These are phyloP conservation scores for Epizoanthus illoricatus DNA, from an alignment of 92 coral and sea anemone genomes.

Conservation along the genomic window DNA sequence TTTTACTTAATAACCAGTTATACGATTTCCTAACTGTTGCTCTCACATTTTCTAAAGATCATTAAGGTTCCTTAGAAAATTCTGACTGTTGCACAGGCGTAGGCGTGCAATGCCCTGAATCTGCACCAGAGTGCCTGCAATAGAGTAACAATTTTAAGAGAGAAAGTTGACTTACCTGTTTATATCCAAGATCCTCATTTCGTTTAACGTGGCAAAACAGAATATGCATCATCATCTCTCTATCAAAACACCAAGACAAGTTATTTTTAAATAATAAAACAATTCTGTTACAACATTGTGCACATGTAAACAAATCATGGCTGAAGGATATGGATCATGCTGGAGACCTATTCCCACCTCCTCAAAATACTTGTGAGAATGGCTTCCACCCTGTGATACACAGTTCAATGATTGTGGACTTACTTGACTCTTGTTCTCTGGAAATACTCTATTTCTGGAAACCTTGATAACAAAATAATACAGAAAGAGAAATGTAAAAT, in stretches of 20 bases:
- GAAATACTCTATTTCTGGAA: conserved; percentile 91
- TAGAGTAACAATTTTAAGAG: too few species aligned
- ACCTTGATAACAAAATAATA: conserved; percentile 47
- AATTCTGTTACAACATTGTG: not conserved
- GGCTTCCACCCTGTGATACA: not conserved
- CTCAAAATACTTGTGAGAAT: not conserved
- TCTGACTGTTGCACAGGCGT: too few species aligned
- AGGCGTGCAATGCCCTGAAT: too few species aligned
- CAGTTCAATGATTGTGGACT: conserved; percentile 27
- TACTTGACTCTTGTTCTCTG: conserved; percentile 80
- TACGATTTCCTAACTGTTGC: too few species aligned
- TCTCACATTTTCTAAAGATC: too few species aligned
- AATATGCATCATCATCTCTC: conserved; percentile 87
- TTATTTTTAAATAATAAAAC: too few species aligned
- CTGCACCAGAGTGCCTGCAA: too few species aligned
- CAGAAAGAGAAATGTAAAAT: not conserved
- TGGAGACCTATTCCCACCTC: too few species aligned
- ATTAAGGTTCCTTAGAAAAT: too few species aligned
- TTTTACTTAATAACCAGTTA: too few species aligned
- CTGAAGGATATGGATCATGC: too few species aligned
- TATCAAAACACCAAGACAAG: conserved; percentile 27
- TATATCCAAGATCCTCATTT: conserved; percentile 83
- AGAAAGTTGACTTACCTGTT: conserved; percentile 68
- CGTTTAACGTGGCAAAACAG: conserved; percentile 85
- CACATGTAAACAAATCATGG: too few species aligned